Percentiles rank a stretch among this genome's conserved stretches.
phyloP scores from a whole-genome alignment of 2,888 invertebrate genomes.

The Pterostichus niger region DNA sequence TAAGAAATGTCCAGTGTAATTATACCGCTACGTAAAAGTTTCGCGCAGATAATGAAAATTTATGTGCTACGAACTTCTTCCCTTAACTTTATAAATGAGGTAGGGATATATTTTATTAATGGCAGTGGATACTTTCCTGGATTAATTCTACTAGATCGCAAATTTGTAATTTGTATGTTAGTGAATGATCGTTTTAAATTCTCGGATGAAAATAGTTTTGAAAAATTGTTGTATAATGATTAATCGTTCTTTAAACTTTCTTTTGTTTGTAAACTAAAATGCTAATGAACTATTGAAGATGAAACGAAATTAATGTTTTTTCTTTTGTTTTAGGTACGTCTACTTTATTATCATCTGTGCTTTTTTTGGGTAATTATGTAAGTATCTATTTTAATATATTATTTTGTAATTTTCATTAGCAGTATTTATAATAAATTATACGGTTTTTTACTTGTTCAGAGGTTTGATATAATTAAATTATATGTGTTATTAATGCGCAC shows the following conservation, averaged over 20 bases:
- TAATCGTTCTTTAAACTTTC: constrained; percentile 12
- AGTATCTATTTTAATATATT: not conserved
- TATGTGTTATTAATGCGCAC: not conserved
- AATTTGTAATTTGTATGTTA: constrained; percentile 26
- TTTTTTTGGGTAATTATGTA: not conserved
- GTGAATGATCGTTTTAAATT: constrained; percentile 42
- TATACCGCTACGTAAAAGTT: constrained; percentile 53
- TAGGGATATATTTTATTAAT: constrained; percentile 61
- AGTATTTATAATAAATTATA: not conserved
- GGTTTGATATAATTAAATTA: too few species aligned
- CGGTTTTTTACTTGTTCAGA: too few species aligned
- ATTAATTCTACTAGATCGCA: constrained; percentile 26
- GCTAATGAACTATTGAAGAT: constrained; percentile 9
- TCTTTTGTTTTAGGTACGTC: constrained; percentile 41
- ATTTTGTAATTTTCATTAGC: not conserved
- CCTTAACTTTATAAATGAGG: constrained; percentile 54
- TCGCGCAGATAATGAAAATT: constrained; percentile 61
- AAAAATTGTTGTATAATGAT: constrained; percentile 9
- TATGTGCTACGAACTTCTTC: constrained; percentile 56
- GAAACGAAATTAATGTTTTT: constrained; percentile 7
- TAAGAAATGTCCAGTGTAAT: constrained; percentile 59
- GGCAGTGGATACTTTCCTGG: constrained; percentile 33
- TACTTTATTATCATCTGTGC: not conserved
- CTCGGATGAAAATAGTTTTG: constrained; percentile 13
- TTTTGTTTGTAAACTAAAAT: constrained; percentile 24